A percentile compares a stretch with the other conserved stretches of the same genome.
Evolutionary conservation across 2,888 invertebrate species (phyloP).

Genomic region (Ophion ellenae): DNA sequence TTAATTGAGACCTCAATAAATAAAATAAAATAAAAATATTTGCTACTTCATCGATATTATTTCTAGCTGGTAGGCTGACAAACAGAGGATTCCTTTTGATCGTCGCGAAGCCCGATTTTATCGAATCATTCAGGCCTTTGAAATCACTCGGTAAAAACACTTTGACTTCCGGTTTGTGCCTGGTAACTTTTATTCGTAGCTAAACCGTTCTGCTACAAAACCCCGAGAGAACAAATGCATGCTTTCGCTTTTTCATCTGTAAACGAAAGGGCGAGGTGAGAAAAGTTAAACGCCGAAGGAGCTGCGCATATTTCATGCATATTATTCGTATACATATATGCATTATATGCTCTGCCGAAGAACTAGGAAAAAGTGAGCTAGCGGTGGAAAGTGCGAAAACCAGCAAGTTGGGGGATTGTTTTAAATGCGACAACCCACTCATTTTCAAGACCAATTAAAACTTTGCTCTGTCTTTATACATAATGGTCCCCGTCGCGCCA

Average conservation of each 20-base stretch:
- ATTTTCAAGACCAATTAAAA: constrained; percentile 81
- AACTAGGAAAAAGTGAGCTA: constrained; percentile 46
- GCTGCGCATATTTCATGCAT: neutral
- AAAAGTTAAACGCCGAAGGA: constrained; percentile 28
- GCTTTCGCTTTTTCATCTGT: neutral
- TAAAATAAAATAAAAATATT: too few species aligned
- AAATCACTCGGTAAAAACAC: neutral
- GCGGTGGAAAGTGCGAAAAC: constrained; percentile 68
- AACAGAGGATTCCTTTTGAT: too few species aligned
- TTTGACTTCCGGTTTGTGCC: neutral
- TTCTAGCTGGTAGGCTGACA: too few species aligned
- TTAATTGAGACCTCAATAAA: too few species aligned
- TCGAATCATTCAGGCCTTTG: too few species aligned
- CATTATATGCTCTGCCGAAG: constrained; percentile 8
- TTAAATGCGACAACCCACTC: constrained; percentile 78
- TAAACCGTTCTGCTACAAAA: neutral
- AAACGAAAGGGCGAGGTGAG: constrained; percentile 7
- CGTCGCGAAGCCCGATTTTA: too few species aligned
- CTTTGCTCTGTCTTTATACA: constrained; percentile 68
- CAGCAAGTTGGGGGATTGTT: constrained; percentile 74
- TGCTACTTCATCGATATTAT: too few species aligned
- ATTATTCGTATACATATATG: neutral
- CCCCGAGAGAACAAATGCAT: constrained; percentile 7
- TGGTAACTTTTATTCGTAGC: constrained; percentile 7
- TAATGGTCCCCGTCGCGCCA: constrained; percentile 43